Conservation (phyloP, 1,140 invertebrate genomes). For the Hylyphantes graminicola region DNA sequence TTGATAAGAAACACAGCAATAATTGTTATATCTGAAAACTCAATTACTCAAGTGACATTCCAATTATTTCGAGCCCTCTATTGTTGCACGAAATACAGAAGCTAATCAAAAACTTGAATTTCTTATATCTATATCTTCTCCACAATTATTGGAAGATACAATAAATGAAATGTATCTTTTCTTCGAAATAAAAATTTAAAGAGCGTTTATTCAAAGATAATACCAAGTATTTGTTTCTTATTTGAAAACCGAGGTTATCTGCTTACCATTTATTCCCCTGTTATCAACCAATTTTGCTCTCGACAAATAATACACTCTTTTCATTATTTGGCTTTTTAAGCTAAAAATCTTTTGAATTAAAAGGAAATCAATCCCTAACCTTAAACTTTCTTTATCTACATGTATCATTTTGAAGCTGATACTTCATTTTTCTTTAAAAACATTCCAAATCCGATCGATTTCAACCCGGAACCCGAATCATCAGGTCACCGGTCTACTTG, state of each 20-base stretch:
- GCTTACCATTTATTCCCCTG: slow-evolving; percentile 41
- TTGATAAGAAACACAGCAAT: neutral
- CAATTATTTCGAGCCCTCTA: neutral
- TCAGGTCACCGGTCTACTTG: slow-evolving; percentile 53
- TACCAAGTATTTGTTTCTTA: neutral
- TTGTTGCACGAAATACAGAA: slow-evolving; percentile 14
- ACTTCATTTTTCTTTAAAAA: slow-evolving; percentile 43
- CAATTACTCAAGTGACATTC: neutral
- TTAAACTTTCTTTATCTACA: slow-evolving; percentile 50
- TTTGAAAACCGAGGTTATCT: neutral
- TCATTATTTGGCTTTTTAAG: slow-evolving; percentile 55
- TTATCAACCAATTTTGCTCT: slow-evolving; percentile 11
- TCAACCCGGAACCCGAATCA: slow-evolving; percentile 2
- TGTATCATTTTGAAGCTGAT: slow-evolving; percentile 30
- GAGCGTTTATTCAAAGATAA: slow-evolving; percentile 19
- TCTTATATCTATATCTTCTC: neutral
- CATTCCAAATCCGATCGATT: neutral
- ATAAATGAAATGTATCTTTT: slow-evolving; percentile 33
- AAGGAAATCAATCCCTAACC: slow-evolving; percentile 53
- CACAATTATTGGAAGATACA: slow-evolving; percentile 7
- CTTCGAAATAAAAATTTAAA: neutral
- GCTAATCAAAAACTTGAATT: slow-evolving; percentile 17
- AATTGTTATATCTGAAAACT: too few species aligned
- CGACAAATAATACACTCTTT: slow-evolving; percentile 37
- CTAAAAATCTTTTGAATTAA: slow-evolving; percentile 52